Percentiles rank a stretch among this genome's conserved stretches.
phyloP scores from a whole-genome alignment of 2,113 vertebrate species.

The Morone chrysops region DNA sequence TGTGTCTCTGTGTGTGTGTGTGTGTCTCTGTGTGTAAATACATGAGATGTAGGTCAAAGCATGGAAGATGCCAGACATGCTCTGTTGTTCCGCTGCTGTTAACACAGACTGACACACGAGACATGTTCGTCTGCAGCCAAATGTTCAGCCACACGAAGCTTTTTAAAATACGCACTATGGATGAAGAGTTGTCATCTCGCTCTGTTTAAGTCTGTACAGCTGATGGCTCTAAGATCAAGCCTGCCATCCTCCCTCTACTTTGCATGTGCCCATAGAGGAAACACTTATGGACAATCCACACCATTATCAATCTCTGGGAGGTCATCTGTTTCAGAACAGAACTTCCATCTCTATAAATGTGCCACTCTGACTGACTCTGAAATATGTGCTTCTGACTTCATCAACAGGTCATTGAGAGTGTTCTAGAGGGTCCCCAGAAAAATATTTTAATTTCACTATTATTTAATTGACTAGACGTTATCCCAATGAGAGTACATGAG shows the following conservation, averaged over 20 bases:
- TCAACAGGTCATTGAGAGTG: background rate
- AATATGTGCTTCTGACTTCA: background rate
- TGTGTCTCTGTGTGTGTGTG: background rate
- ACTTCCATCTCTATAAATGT: background rate
- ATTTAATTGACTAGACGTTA: too few species aligned
- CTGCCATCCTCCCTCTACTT: background rate
- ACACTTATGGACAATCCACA: background rate
- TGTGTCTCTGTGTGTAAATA: constrained; percentile 31
- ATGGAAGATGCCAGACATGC: constrained; percentile 46
- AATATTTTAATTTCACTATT: too few species aligned
- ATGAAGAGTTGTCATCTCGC: constrained; percentile 16
- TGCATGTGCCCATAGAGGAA: background rate
- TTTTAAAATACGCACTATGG: constrained; percentile 31
- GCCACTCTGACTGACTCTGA: background rate
- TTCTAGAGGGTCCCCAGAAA: too few species aligned
- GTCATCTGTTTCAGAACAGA: background rate
- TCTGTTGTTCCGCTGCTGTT: constrained; percentile 42
- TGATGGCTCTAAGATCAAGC: constrained; percentile 9
- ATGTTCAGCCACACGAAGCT: constrained; percentile 42
- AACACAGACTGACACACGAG: constrained; percentile 55
- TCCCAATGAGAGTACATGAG: too few species aligned
- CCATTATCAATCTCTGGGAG: background rate
- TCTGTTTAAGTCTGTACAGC: background rate
- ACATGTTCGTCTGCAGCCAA: constrained; percentile 47
- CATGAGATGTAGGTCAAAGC: constrained; percentile 62